Conservation (phyloP, 2,888 invertebrate genomes). For the Argyresthia goedartella region DNA sequence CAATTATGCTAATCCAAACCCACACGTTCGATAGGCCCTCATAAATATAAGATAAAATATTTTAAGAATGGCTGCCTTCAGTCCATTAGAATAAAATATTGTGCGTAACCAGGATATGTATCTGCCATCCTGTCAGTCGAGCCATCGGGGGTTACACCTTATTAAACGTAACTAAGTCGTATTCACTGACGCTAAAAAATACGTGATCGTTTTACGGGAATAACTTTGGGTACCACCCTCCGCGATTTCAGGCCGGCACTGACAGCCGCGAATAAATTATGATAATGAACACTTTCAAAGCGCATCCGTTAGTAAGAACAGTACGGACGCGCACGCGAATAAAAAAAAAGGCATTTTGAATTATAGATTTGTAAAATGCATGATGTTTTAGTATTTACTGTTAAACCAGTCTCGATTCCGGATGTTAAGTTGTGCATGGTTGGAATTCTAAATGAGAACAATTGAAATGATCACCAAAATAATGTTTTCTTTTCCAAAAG, state of each 20-base stretch:
- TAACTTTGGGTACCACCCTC: constrained; percentile 49
- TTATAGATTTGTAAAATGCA: too few species aligned
- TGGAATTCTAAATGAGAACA: too few species aligned
- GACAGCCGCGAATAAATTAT: constrained; percentile 67
- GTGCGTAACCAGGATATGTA: constrained; percentile 46
- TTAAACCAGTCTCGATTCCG: too few species aligned
- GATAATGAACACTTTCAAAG: constrained; percentile 63
- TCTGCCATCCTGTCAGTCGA: constrained; percentile 45
- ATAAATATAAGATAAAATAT: constrained; percentile 6
- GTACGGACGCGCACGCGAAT: too few species aligned
- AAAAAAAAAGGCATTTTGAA: too few species aligned
- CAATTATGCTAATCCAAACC: not conserved
- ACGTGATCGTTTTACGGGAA: constrained; percentile 63
- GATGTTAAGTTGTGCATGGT: too few species aligned
- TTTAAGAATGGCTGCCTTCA: constrained; percentile 32
- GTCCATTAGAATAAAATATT: constrained; percentile 52
- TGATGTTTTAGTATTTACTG: too few species aligned
- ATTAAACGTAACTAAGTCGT: constrained; percentile 51
- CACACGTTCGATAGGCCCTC: constrained; percentile 5
- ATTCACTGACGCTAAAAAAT: constrained; percentile 54
- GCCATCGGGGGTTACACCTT: constrained; percentile 51
- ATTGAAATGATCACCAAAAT: too few species aligned
- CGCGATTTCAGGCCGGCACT: constrained; percentile 62
- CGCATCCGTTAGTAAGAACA: constrained; percentile 46
- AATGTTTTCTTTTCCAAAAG: too few species aligned